Base-by-base conservation (phyloP, 2,888 invertebrate genomes). In the Nesidiocoris tenuis region DNA sequence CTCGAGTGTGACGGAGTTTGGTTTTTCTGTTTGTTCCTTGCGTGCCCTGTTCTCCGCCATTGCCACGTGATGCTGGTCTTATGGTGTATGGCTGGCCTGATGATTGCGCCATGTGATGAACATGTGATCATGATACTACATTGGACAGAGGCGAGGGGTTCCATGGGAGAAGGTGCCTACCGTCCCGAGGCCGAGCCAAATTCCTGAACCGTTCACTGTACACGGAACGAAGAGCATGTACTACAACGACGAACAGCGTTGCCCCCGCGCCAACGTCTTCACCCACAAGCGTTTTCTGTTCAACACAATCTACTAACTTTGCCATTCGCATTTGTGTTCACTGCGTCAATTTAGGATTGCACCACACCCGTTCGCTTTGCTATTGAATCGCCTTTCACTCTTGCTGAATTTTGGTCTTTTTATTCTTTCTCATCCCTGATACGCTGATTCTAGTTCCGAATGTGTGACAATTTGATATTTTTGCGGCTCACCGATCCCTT, bases 101-200 rank as follows among this genome's bases (percentile, higher is more conserved):
- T 17, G 39, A 39, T 39, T 39, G n/a, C n/a, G n/a, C n/a, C n/a
- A n/a, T n/a, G n/a, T n/a, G n/a, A n/a, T n/a, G 59, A 19, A 59
- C 59, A 5, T n/a, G 59, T 59, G 59, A 19, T 54, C 16, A 54
- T 54, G 54, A 16, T 12, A 7, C 9, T n/a, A n/a, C n/a, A 5
- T 59, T 17, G 19, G 18, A 86, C 90, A 91, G 91, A 90, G 88
- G 86, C 88, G 88, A 84, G 85, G 86, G 82, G 86, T 93, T 83
- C 92, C 93, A 82, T 94, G 94, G 94, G 92, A 93, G 86, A 92
- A 92, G 88, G 91, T 92, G 85, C 94, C 94, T 82, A 91, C 88
- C 85, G 93, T 94, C 82, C 92, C 94, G 81, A 88, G 94, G 81
- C 94, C 94, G 82, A 92, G 93, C 82, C 88, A 93, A 84, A 90